phyloP scores from a whole-genome alignment of 2,113 vertebrate genomes.

The Forbesichthys papilliferus region DNA sequence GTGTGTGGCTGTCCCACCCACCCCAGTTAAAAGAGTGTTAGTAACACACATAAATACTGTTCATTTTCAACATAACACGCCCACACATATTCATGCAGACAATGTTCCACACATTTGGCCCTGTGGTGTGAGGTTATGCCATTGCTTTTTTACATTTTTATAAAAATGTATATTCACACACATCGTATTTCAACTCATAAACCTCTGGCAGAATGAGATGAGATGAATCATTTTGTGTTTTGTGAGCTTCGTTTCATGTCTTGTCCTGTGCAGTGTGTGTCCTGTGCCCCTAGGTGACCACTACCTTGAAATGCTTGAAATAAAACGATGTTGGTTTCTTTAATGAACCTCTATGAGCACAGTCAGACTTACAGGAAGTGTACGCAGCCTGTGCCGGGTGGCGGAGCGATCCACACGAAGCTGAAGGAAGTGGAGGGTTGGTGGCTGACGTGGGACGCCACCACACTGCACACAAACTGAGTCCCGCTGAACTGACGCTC shows the following conservation, averaged over 20 bases:
- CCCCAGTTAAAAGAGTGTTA: too few relatives aligned
- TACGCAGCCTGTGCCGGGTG: constrained; percentile 95
- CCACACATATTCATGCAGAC: too few relatives aligned
- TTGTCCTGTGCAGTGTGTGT: background rate
- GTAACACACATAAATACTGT: too few relatives aligned
- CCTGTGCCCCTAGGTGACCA: background rate
- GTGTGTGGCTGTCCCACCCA: too few relatives aligned
- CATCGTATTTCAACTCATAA: too few relatives aligned
- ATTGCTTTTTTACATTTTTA: too few relatives aligned
- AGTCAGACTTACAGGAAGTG: constrained; percentile 91
- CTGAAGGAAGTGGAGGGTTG: constrained; percentile 93
- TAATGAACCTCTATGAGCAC: background rate
- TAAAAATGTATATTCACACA: too few relatives aligned
- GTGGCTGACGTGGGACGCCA: constrained; percentile 95
- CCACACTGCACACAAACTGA: constrained; percentile 98
- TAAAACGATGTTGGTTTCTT: background rate
- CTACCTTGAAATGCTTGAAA: background rate
- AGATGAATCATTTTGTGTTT: too few relatives aligned
- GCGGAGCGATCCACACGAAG: constrained; percentile 97
- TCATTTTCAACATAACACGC: too few relatives aligned
- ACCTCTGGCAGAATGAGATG: too few relatives aligned
- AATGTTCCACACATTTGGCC: too few relatives aligned
- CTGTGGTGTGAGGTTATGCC: too few relatives aligned
- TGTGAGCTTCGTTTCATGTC: background rate
- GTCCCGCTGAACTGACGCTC: constrained; percentile 91